A percentile compares a stretch with the other conserved stretches of the same genome.
phyloP scores from a whole-genome alignment of 1,140 invertebrate species.

The Sitophilus oryzae region DNA sequence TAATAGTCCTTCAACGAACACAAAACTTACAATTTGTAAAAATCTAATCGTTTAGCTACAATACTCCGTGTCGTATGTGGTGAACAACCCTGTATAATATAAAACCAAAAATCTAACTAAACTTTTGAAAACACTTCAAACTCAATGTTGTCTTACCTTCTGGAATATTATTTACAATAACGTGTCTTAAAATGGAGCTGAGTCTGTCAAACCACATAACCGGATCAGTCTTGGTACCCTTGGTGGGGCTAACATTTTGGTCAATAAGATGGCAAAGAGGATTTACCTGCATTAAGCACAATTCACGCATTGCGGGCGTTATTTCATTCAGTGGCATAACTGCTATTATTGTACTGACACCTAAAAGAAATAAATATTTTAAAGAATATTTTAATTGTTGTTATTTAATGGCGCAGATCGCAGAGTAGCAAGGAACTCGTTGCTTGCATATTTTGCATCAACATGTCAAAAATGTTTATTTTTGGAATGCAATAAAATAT shows the following conservation, averaged over 20 bases:
- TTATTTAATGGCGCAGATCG: too few relatives aligned
- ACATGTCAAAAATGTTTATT: too few relatives aligned
- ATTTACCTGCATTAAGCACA: constrained; percentile 71
- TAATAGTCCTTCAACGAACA: too few relatives aligned
- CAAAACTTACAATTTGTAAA: too few relatives aligned
- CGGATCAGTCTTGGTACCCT: constrained; percentile 66
- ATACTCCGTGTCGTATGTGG: too few relatives aligned
- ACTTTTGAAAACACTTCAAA: not conserved
- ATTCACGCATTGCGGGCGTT: constrained; percentile 65
- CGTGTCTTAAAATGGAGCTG: constrained; percentile 79
- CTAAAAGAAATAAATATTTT: constrained; percentile 22
- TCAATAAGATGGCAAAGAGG: constrained; percentile 58
- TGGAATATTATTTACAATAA: constrained; percentile 43
- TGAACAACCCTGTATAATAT: too few relatives aligned
- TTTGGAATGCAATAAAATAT: too few relatives aligned
- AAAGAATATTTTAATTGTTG: too few relatives aligned
- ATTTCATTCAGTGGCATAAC: constrained; percentile 58
- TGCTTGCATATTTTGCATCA: too few relatives aligned
- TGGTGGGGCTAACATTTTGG: constrained; percentile 41
- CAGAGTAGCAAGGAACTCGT: too few relatives aligned
- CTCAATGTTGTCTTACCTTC: constrained; percentile 32
- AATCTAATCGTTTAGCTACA: too few relatives aligned
- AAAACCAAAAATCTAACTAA: not conserved
- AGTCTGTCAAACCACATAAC: constrained; percentile 88
- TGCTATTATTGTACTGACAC: constrained; percentile 42